Evolutionary conservation across 2,797 vertebrate species (phyloP), one percentile per base, ranked within the genome.

Genomic region (Tympanoctomys barrerae): DNA sequence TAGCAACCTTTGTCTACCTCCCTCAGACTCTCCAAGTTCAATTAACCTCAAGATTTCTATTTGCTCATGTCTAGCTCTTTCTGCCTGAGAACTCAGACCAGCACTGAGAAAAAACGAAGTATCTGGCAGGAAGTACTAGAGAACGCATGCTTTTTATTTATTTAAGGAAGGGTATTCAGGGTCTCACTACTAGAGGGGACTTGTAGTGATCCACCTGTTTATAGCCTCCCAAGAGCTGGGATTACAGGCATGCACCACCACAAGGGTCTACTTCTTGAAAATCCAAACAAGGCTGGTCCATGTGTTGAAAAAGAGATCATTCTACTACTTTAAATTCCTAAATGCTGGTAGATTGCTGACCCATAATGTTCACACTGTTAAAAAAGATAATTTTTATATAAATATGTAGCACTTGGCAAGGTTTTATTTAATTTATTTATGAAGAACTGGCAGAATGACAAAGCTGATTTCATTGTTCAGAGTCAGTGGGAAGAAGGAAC

Each of bases 401-500:
- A 82, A 81, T 26, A 54, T 46, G 70, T 33, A 68, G 52, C 54
- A 86, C 42, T 21, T 39, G 42, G 36, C 75, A 89, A 85, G 52
- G 62, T 87, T 88, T 89, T 91, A 68, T 87, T 90, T 81, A 88
- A 85, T 84, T 90, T 49, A 92, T 92, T 94, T 91, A 77, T 66
- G 71, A 92, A 70, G 21, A 87, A 62, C 13, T 88, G 85, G 77
- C 61, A 91, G 71, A 83, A 91, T 78, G 82, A 81, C 66, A 87
- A 89, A 85, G 66, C 24, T 42, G 84, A 91, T 46, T 77, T 77
- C 21, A 36, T 11, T 80, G 64, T 87, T 36, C 70, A 49, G 19
- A 22, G 11, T 84, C 36, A 71, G 59, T 62, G 71, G 42, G 68
- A 77, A 82, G 77, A 94, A 87, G 18, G 12, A 94, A 62, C 49